Base-by-base conservation (phyloP, 1,140 invertebrate species). In the Polypedilum vanderplanki region DNA sequence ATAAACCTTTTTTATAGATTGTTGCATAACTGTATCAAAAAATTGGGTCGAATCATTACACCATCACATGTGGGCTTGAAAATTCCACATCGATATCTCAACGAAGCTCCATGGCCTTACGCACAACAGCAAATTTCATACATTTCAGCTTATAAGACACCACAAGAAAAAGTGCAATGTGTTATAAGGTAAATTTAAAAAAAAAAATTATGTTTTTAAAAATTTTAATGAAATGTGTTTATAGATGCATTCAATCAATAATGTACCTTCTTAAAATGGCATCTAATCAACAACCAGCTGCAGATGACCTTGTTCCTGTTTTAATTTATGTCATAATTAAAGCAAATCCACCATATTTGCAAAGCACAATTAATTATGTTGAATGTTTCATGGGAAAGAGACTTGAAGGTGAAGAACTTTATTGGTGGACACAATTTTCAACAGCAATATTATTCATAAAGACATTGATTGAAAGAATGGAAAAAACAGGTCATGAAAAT, bases 381-480 rank as follows among this genome's bases (percentile, higher is more conserved):
- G 92, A 92, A 80, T 95, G 92, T 79, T 97, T 98, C 81, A 96
- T 94, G 79, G 91, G 90, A 41, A 88, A 90, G 77, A 88, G 90
- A 76, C 85, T 98, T 15, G 87, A 88, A 77, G 97, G 97, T 41
- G 95, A 98, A 84, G 94, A 97, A 81, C 91, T 94, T 80, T 99
- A 98, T 84, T 98, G 96, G 90, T 99, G 97, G 97, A 97, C 95
- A 64, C 96, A 98, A 82, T 98, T 99, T 83, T 94, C 92, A 78
- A 93, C 96, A 0, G 95, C 96, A 9, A 93, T 98, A 41, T 95
- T 98, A 84, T 98, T 97, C 85, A 98, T 98, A 79, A 99, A 99
- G 86, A 98, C 94, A 70, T 97, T 98, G 95, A 70, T 70, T 70
- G 65, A 70, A 70, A 18, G 65, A 70, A 70, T 22, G 65, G 65